Evolutionary conservation across 2,888 invertebrate species (phyloP).

Genomic region (Argyresthia goedartella): DNA sequence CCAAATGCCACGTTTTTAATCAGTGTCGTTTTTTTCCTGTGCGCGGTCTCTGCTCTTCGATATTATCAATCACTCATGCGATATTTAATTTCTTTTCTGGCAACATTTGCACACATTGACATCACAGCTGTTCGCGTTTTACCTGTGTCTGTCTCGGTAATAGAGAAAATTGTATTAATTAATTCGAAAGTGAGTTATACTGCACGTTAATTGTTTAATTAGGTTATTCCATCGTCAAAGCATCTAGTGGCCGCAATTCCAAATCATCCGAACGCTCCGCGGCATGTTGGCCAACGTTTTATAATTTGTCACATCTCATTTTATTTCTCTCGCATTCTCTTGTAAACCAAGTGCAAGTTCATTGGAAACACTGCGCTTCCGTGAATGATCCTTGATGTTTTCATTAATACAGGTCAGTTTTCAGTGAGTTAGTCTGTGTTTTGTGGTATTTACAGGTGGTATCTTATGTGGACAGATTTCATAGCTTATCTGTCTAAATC

Average conservation of each 20-base stretch:
- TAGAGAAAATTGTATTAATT: slow-evolving; percentile 50
- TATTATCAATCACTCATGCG: neutral
- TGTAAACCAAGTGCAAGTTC: slow-evolving; percentile 41
- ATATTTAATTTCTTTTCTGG: neutral
- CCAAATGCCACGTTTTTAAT: neutral
- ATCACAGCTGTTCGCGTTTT: slow-evolving; percentile 62
- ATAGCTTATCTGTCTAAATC: slow-evolving; percentile 40
- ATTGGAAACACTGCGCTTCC: too few species aligned
- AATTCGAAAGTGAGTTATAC: slow-evolving; percentile 57
- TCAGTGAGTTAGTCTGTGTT: neutral
- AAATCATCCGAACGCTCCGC: slow-evolving; percentile 22
- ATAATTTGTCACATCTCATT: slow-evolving; percentile 42
- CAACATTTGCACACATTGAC: slow-evolving; percentile 14
- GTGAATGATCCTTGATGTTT: neutral
- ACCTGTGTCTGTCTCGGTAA: slow-evolving; percentile 42
- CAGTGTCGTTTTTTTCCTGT: neutral
- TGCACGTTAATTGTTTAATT: slow-evolving; percentile 30
- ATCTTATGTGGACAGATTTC: slow-evolving; percentile 63
- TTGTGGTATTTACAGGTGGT: slow-evolving; percentile 41
- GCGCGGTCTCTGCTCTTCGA: neutral
- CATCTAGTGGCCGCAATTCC: slow-evolving; percentile 14
- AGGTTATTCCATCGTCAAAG: slow-evolving; percentile 6
- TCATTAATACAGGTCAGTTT: neutral
- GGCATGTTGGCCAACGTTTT: slow-evolving; percentile 40
- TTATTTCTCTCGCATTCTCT: slow-evolving; percentile 47